Evolutionary conservation across 2,888 invertebrate species (phyloP), one percentile per base, ranked within the genome.

Genomic region (Congeria kusceri): DNA sequence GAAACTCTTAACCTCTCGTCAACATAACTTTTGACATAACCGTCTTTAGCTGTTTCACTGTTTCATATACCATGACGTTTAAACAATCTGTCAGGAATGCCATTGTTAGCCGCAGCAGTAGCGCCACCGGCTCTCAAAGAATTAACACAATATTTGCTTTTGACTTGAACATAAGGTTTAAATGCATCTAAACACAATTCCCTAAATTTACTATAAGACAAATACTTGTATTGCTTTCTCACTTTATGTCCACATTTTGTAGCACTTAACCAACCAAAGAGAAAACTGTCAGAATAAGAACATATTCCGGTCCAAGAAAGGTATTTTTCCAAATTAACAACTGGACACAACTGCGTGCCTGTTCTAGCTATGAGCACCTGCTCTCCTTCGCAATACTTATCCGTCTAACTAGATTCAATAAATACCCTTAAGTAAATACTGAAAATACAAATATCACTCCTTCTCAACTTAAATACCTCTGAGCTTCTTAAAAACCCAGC

Each of bases 401-500:
- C 67, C 27, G 77, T 71, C 28, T 77, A 66, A 63, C 70, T 76
- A 23, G 59, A 61, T 27, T 76, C 70, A 20, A 76, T 66, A 39
- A 76, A 70, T 3, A 67, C 23, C 53, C 49, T 39, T 39, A 77
- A 66, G 46, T 71, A 56, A 9, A 18, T 25, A 29, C 32, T 18
- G 25, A 47, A 15, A 56, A 79, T 56, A 7, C 25, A 3, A 13
- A 79, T 46, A 39, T 76, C 72, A 74, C 66, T 69, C 27, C 62
- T 56, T 58, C 66, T 62, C 13, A 75, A 20, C 29, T 67, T 49
- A 3, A 80, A 61, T 23, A 69, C 15, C 65, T 80, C 77, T 13
- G 27, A 39, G 65, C 76, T 80, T 23, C 80, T 56, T 46, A 77
- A 58, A 69, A 82, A 78, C 27, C 77, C 77, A 27, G 80, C 61